These are phyloP conservation scores for Pipistrellus nathusii DNA, from an alignment of 2,797 vertebrate species.

Conservation along the genomic window DNA sequence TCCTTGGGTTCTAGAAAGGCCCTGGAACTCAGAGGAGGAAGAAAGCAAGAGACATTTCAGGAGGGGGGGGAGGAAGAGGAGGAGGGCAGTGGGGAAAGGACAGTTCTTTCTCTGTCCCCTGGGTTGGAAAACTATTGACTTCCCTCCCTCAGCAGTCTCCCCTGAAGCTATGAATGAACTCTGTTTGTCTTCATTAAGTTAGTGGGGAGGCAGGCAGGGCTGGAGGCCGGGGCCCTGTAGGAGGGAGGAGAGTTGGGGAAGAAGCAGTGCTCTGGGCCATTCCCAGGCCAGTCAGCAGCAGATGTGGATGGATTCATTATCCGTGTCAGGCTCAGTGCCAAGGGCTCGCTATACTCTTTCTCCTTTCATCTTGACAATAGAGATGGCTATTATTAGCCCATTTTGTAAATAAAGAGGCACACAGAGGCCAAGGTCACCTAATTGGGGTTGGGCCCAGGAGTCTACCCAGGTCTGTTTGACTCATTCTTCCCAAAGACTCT, in stretches of 20 bases:
- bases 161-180: background rate
- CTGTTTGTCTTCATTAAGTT: background rate
- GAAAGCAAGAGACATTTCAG: background rate
- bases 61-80: background rate
- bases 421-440: background rate
- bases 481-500: background rate
- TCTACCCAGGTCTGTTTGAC: background rate
- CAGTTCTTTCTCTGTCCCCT: background rate
- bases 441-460: background rate
- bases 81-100: background rate
- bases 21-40: background rate
- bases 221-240: background rate
- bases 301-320: background rate
- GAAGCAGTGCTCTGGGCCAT: rapidly evolving
- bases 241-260: background rate
- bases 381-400: background rate
- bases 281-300: background rate
- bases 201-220: background rate
- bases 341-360: background rate
- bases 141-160: background rate
- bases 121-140: background rate
- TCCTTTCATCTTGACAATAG: background rate
- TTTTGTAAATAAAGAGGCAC: slow-evolving; percentile 13
- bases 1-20: background rate
- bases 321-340: background rate